Evolutionary conservation across 2,113 vertebrate species (phyloP).

Genomic region (Nymphicus hollandicus): DNA sequence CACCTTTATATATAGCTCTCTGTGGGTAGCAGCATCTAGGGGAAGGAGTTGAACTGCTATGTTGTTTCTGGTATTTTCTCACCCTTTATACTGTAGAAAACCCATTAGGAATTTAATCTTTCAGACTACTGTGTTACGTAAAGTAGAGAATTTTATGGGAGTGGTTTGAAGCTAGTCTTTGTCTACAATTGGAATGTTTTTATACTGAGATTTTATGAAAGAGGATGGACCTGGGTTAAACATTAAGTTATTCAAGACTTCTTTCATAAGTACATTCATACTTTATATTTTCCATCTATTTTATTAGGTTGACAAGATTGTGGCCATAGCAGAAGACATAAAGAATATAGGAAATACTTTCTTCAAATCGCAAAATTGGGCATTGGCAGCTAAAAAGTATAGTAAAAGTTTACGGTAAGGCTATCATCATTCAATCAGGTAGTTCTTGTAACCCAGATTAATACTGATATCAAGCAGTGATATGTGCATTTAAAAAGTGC

Average conservation of each 20-base stretch:
- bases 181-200: not conserved
- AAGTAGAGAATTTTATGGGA: not conserved
- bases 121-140: not conserved
- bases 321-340: slow-evolving; percentile 87
- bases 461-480: not conserved
- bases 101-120: not conserved
- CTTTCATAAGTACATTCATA: not conserved
- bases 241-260: not conserved
- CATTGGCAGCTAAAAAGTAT: slow-evolving; percentile 87
- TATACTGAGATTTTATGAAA: not conserved
- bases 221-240: not conserved
- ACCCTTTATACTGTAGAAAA: not conserved
- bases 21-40: not conserved
- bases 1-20: not conserved
- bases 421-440: not conserved
- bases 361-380: slow-evolving; percentile 94
- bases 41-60: not conserved
- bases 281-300: slow-evolving; percentile 45
- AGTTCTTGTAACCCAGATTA: not conserved
- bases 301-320: slow-evolving; percentile 85
- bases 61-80: slow-evolving; percentile 6
- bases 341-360: slow-evolving; percentile 94
- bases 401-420: slow-evolving; percentile 91
- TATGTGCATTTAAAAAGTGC: not conserved
- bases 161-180: not conserved